Conservation (phyloP, 2,113 vertebrate genomes). For the Leptosomus discolor region DNA sequence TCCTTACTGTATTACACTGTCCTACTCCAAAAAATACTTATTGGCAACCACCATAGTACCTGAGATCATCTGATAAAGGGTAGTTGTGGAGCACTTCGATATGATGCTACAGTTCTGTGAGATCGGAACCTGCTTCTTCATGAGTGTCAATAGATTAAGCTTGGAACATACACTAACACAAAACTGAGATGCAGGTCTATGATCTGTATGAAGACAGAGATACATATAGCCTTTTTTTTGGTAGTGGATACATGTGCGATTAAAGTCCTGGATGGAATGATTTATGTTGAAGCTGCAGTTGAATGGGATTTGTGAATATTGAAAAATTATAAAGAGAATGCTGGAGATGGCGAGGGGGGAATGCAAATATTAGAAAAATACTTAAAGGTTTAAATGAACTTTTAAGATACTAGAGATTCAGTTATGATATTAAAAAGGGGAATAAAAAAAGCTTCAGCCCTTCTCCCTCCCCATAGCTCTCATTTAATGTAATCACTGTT, state of each 20-base stretch:
- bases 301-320: background rate
- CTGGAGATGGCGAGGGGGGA: background rate
- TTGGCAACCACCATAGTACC: background rate
- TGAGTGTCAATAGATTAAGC: background rate
- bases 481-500: background rate
- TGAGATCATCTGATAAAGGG: background rate
- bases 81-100: background rate
- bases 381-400: background rate
- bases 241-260: background rate
- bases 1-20: background rate
- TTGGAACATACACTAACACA: background rate
- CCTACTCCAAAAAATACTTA: background rate
- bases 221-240: background rate
- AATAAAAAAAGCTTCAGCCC: background rate
- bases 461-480: background rate
- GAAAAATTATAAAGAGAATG: accelerated
- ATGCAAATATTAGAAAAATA: background rate
- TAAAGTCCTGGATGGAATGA: background rate
- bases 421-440: background rate
- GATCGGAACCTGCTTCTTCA: background rate
- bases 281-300: background rate
- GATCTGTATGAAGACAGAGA: background rate
- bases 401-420: background rate
- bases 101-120: background rate
- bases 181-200: background rate